Conservation (phyloP, 2,888 invertebrate genomes). For the Andrena minutula region DNA sequence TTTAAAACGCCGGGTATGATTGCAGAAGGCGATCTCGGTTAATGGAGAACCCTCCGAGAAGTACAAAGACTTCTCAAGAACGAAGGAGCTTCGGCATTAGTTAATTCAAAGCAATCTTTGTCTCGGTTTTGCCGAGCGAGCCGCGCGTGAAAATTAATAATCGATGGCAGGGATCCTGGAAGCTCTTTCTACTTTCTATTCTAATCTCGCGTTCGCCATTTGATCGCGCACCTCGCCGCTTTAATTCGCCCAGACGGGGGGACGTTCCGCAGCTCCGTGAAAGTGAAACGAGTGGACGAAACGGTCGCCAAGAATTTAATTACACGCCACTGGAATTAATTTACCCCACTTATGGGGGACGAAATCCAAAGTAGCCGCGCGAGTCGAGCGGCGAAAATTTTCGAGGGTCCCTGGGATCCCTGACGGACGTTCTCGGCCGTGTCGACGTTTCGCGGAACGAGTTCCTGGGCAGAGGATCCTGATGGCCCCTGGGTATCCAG, state of each 20-base stretch:
- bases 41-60: conserved; percentile 55
- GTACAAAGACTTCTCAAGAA: conserved; percentile 34
- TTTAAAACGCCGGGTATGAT: conserved; percentile 48
- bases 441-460: conserved; percentile 60
- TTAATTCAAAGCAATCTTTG: conserved; percentile 47
- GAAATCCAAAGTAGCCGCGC: conserved; percentile 18
- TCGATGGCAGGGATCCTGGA: not conserved
- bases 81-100: conserved; percentile 42
- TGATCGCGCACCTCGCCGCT: too few species aligned
- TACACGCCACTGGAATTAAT: conserved; percentile 16
- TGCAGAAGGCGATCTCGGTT: conserved; percentile 52
- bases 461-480: conserved; percentile 47
- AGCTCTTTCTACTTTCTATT: not conserved
- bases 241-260: not conserved
- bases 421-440: conserved; percentile 37
- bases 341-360: conserved; percentile 2
- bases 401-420: conserved; percentile 6
- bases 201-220: too few species aligned
- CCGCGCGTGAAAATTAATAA: conserved; percentile 30
- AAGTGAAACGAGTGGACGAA: not conserved
- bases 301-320: conserved; percentile 38
- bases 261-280: not conserved
- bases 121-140: conserved; percentile 12
- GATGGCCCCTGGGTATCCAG: conserved; percentile 64
- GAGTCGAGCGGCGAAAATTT: conserved; percentile 31